Percentiles rank a stretch among this genome's conserved stretches.
Evolutionary conservation across 1,140 invertebrate species (phyloP).

Genomic region (Lordiphosa stackelbergi): DNA sequence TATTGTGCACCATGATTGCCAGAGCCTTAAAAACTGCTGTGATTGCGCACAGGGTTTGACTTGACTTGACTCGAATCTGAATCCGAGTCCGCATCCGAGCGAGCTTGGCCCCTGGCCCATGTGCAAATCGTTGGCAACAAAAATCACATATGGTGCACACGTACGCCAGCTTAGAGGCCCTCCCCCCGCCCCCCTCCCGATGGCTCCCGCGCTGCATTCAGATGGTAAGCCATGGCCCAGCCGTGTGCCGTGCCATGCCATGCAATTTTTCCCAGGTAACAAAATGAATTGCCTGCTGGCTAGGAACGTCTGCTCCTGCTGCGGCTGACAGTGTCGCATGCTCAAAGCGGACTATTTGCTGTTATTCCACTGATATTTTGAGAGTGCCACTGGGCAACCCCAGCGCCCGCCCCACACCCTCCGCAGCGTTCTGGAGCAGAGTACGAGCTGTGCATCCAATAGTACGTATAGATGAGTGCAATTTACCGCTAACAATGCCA

Average conservation of each 20-base stretch:
- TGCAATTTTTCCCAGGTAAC: constrained; percentile 72
- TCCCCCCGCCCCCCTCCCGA: not conserved
- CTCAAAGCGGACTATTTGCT: constrained; percentile 73
- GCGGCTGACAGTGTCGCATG: constrained; percentile 71
- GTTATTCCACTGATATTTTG: constrained; percentile 73
- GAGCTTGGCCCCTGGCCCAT: constrained; percentile 32
- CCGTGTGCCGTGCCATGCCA: constrained; percentile 31
- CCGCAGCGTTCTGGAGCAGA: too few species aligned
- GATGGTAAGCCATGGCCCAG: constrained; percentile 39
- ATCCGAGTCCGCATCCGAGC: constrained; percentile 21
- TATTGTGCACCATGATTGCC: constrained; percentile 70
- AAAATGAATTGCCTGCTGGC: constrained; percentile 69
- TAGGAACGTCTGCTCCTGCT: constrained; percentile 32
- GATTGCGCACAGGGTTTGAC: constrained; percentile 59
- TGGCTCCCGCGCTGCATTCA: constrained; percentile 16
- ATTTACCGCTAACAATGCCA: constrained; percentile 75
- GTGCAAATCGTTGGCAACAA: constrained; percentile 72
- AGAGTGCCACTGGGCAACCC: constrained; percentile 44
- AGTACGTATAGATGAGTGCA: constrained; percentile 71
- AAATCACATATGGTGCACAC: constrained; percentile 74
- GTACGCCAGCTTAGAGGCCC: constrained; percentile 58
- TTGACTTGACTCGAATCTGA: constrained; percentile 45
- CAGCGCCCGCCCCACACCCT: not conserved
- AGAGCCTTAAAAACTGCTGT: constrained; percentile 60
- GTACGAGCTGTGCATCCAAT: constrained; percentile 29